A percentile compares a stretch with the other conserved stretches of the same genome.
Conservation (phyloP, 2,888 invertebrate species). For the Palloptera scutellata region DNA sequence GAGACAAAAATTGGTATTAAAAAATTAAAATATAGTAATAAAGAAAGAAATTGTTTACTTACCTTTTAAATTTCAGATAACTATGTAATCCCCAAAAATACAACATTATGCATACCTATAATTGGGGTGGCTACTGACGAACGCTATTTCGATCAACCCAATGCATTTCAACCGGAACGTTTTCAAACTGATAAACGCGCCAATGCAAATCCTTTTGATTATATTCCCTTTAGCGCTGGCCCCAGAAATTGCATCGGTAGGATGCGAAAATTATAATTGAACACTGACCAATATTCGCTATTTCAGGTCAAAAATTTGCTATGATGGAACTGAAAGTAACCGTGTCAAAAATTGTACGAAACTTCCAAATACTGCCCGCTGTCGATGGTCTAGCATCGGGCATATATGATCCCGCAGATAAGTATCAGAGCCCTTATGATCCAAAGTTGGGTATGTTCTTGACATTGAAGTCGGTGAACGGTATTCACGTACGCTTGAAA, state of each 20-base stretch:
- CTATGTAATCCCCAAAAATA: constrained; percentile 47
- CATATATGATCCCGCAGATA: constrained; percentile 8
- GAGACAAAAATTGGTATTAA: constrained; percentile 46
- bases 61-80: constrained; percentile 44
- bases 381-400: constrained; percentile 23
- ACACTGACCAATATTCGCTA: not conserved
- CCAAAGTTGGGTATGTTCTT: constrained; percentile 16
- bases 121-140: constrained; percentile 50
- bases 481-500: constrained; percentile 21
- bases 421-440: constrained; percentile 17
- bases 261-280: not conserved
- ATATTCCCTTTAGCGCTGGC: constrained; percentile 72
- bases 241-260: constrained; percentile 66
- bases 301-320: constrained; percentile 63
- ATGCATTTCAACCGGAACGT: constrained; percentile 65
- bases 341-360: constrained; percentile 66
- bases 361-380: constrained; percentile 59
- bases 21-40: not conserved
- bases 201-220: constrained; percentile 64
- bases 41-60: not conserved
- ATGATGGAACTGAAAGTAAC: constrained; percentile 68
- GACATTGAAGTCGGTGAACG: constrained; percentile 28
- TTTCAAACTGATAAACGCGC: constrained; percentile 41
- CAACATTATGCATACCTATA: constrained; percentile 47
- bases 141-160: constrained; percentile 48